Base-by-base conservation (phyloP, 1,140 invertebrate genomes). In the Monochamus saltuarius region DNA sequence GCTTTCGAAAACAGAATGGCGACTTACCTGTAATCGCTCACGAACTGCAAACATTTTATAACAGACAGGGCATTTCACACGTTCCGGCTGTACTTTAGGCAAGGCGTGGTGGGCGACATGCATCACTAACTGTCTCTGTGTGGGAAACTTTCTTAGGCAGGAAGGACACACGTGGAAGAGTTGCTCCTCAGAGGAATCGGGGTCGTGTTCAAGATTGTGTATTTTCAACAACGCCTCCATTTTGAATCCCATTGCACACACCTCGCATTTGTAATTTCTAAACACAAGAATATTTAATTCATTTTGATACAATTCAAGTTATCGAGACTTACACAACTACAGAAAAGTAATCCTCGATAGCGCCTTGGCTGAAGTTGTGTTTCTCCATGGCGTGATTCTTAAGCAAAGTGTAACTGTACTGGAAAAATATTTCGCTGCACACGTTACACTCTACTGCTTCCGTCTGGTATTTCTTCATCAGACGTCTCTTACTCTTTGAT, bases 31-130 rank as follows among this genome's bases (percentile, higher is more conserved):
- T 0, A 89, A 74, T 51, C 87, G 76, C 50, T 88, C 84, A 66
- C 83, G 79, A 11, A 82, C 81, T 1, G 83, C 79, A 76, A 89
- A 90, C 34, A 82, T 75, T 73, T 88, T 89, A 68, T 86, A 85
- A 72, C 88, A 89, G 62, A 83, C 72, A 4, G 78, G 76, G 73
- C 85, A 88, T 72, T 88, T 70, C 14, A 68, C 60, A 3, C 40
- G 58, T 16, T 70, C 61, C 6, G 62, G 56, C 36, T 68, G 66
- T 35, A 38, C 59, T 45, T 66, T 62, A 2, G 62, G 45, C 11
- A 70, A 35, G 8, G 64, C 58, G 22, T 71, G 69, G 7, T 36
- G 54, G n/a, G 59, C 43, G 2, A 70, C 68, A 36, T 73, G 71
- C 42, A 61, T 37, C 7, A 69, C 61, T 10, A 73, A 52, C 53